Base-by-base conservation (phyloP, 2,113 vertebrate species). In the Climacteris rufus region DNA sequence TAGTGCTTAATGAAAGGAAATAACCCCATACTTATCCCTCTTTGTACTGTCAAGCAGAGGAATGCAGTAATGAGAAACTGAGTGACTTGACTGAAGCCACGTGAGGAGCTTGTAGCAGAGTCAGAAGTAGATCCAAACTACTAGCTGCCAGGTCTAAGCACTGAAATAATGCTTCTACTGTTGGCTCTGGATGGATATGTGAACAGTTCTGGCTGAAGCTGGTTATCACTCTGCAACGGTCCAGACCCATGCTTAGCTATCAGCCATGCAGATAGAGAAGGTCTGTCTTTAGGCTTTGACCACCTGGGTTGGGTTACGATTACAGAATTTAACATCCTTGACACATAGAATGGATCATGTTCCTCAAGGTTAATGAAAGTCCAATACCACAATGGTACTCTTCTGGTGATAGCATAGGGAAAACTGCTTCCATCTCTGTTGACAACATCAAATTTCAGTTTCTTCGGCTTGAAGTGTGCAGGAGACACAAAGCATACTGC, bases 21-120 rank as follows among this genome's bases (percentile, higher is more conserved):
- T 33, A 90, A 77, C 69, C 59, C 30, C 49, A 27, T 40, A 61
- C 47, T 92, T 79, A 71, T 54, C 39, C 52, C 9, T 66, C 60
- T 84, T 69, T 61, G 27, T 93, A 31, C 39, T 61, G 52, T 42
- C 65, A 66, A 59, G 70, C 52, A 33, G 65, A 92, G 52, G 53
- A 94, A 79, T 87, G 82, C 24, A 24, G 35, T 65, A 79, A 78
- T 87, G 74, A 92, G 74, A 90, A 91, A 50, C 42, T 10, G 37
- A 83, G 50, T 72, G 60, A 72, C 53, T 83, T 60, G 44, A 25
- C 81, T 69, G 25, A 63, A 52, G 69, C 60, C 69, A 50, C 1
- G 0, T 45, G 47, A 82, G 56, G n/a, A 64, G 22, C 57, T 77
- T 69, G 25, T 59, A 61, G 39, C 42, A 75, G 53, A 72, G 52